A percentile compares a stretch with the other conserved stretches of the same genome.
Conservation (phyloP, 2,797 vertebrate genomes). For the Setipinna tenuifilis region DNA sequence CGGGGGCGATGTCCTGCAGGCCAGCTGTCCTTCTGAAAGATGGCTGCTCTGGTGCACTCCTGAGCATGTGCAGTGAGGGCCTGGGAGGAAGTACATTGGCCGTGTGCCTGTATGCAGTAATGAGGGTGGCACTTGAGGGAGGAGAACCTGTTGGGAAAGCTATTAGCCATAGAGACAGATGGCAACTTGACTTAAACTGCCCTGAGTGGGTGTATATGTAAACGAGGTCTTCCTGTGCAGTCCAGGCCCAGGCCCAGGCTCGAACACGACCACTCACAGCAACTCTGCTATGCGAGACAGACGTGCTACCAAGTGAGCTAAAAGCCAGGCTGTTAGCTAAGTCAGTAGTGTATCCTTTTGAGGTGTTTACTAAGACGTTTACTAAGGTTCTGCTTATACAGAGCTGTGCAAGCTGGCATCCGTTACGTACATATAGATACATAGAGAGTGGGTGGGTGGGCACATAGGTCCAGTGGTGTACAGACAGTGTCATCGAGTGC, state of each 20-base stretch:
- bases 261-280: too few species aligned
- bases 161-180: neutral
- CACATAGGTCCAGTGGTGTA: neutral
- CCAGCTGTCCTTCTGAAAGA: constrained; percentile 73
- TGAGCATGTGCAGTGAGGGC: constrained; percentile 56
- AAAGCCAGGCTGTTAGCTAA: too few species aligned
- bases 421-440: too few species aligned
- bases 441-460: neutral
- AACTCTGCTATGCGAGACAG: too few species aligned
- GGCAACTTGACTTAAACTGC: neutral
- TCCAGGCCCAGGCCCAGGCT: too few species aligned
- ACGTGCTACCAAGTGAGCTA: too few species aligned
- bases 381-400: too few species aligned
- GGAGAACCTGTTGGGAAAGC: neutral
- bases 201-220: neutral
- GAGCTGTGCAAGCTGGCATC: too few species aligned
- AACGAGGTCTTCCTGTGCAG: too few species aligned
- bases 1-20: constrained; percentile 49
- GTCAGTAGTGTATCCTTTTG: too few species aligned
- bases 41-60: constrained; percentile 41
- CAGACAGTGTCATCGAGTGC: neutral
- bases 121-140: neutral
- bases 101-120: constrained; percentile 55
- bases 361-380: too few species aligned
- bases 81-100: constrained; percentile 36